A percentile compares a stretch with the other conserved stretches of the same genome.
phyloP scores from a whole-genome alignment of 2,797 vertebrate species.

The Vespertilio murinus region DNA sequence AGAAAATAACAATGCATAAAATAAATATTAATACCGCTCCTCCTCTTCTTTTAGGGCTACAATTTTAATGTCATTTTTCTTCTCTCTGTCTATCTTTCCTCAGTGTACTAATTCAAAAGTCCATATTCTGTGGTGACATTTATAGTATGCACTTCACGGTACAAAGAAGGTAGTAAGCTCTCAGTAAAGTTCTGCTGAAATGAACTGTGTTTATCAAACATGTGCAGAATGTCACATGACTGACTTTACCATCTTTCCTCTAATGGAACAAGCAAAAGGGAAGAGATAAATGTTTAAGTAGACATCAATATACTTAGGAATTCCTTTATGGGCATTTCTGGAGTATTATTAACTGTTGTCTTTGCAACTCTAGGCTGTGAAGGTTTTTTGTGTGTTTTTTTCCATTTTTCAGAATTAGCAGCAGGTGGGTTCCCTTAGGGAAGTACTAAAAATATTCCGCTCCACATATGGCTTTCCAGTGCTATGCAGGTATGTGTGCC shows the following conservation, averaged over 20 bases:
- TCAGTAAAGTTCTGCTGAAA: neutral
- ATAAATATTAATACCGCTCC: conserved; percentile 66
- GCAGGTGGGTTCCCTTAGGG: conserved; percentile 52
- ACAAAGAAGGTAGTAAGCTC: neutral
- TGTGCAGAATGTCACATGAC: neutral
- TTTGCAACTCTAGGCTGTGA: conserved; percentile 56
- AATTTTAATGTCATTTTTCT: neutral
- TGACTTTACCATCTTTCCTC: conserved; percentile 30
- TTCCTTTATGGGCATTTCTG: neutral
- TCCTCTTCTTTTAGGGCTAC: conserved; percentile 49
- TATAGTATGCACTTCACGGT: neutral
- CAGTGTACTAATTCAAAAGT: conserved; percentile 45
- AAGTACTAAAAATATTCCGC: conserved; percentile 56
- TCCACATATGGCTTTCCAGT: conserved; percentile 57
- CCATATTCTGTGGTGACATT: conserved; percentile 41
- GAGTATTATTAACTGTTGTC: conserved; percentile 47
- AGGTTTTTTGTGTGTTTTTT: neutral
- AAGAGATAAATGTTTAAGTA: neutral
- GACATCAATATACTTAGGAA: neutral
- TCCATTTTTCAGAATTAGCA: conserved; percentile 58
- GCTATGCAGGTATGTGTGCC: conserved; percentile 31
- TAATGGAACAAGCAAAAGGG: neutral
- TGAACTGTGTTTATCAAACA: neutral
- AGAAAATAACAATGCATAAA: conserved; percentile 73
- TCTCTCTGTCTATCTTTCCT: conserved; percentile 42